Evolutionary conservation across 2,888 invertebrate species (phyloP).

Genomic region (Agonum fuliginosum): DNA sequence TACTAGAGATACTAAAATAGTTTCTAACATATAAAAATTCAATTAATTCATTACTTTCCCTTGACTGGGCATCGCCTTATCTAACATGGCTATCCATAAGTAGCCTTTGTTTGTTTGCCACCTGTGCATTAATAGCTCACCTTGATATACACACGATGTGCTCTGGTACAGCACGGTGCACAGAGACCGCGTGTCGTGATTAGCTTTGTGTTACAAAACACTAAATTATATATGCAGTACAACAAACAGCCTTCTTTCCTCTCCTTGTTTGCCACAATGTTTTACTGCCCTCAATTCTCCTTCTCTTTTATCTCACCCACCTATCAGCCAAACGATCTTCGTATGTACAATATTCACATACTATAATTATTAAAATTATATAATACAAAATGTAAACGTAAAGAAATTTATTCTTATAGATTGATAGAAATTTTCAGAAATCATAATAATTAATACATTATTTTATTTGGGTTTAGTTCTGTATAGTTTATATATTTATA

Average conservation of each 20-base stretch:
- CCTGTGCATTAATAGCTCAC: not conserved
- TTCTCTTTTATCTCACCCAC: slow-evolving; percentile 34
- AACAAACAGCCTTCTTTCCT: not conserved
- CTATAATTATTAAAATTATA: too few relatives aligned
- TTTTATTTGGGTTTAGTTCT: too few relatives aligned
- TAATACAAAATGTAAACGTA: too few relatives aligned
- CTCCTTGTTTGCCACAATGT: slow-evolving; percentile 11
- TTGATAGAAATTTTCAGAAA: too few relatives aligned
- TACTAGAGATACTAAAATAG: too few relatives aligned
- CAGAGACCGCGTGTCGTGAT: slow-evolving; percentile 40
- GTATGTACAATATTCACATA: not conserved
- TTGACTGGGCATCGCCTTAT: too few relatives aligned
- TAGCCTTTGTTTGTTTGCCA: not conserved
- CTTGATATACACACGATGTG: slow-evolving; percentile 33
- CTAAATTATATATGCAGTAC: slow-evolving; percentile 35
- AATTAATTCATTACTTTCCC: too few relatives aligned
- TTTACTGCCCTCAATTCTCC: slow-evolving; percentile 20
- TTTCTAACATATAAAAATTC: too few relatives aligned
- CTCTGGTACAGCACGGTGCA: slow-evolving; percentile 38
- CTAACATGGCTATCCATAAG: too few relatives aligned
- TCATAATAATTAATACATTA: too few relatives aligned
- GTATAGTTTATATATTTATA: too few relatives aligned
- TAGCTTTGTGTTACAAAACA: slow-evolving; percentile 38
- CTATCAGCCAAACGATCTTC: slow-evolving; percentile 8
- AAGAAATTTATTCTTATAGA: too few relatives aligned